A percentile compares a stretch with the other conserved stretches of the same genome.
Conservation (phyloP, 2,113 vertebrate genomes). For the Dendrocopos noguchii region DNA sequence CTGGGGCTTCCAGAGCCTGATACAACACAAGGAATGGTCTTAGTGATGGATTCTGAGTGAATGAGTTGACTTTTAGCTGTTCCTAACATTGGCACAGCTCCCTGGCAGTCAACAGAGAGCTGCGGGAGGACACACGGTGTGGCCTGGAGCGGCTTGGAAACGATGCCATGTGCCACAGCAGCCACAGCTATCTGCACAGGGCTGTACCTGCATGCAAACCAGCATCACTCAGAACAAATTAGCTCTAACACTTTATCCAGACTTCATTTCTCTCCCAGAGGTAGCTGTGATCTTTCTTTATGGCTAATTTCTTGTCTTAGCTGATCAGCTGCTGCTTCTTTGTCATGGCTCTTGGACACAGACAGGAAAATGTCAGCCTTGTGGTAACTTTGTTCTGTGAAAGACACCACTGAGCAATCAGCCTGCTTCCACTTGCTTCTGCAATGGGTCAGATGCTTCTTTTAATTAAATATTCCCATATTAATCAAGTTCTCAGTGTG, state of each 20-base stretch:
- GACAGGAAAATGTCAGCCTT: neutral
- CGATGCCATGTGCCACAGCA: too few species aligned
- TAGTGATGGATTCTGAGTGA: neutral
- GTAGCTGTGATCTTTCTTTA: neutral
- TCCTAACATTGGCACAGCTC: neutral
- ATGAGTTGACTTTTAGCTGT: neutral
- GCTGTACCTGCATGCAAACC: neutral
- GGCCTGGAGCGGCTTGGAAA: neutral
- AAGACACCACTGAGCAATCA: neutral
- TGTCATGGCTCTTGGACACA: neutral
- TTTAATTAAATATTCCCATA: slow-evolving; percentile 5
- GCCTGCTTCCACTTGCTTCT: neutral
- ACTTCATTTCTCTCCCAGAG: neutral
- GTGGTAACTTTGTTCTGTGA: neutral
- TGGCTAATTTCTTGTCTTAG: neutral
- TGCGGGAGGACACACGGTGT: neutral
- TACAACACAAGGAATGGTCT: neutral
- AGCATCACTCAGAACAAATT: neutral
- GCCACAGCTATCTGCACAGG: neutral
- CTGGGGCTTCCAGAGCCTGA: neutral
- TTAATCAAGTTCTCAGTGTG: neutral
- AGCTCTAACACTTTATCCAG: neutral
- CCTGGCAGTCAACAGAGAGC: neutral
- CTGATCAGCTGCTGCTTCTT: neutral
- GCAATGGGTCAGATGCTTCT: neutral